Conservation (phyloP, 2,113 vertebrate species). For the Oryctolagus cuniculus region mOryCun1.1 NC_091453.1:119809501-119810000, state of each 20-base stretch:
- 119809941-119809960: conserved; percentile 38
- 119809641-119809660: conserved; percentile 61
- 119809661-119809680: conserved; percentile 28
- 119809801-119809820: conserved; percentile 70
- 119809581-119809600: conserved; percentile 28
- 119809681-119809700: conserved; percentile 29
- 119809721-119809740: conserved; percentile 51
- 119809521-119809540: background rate
- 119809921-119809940: conserved; percentile 61
- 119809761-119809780: conserved; percentile 39
- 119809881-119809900: conserved; percentile 67
- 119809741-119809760: conserved; percentile 46
- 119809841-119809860: conserved; percentile 72
- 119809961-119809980: conserved; percentile 57
- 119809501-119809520: background rate
- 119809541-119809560: conserved; percentile 51
- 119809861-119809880: conserved; percentile 62
- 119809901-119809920: conserved; percentile 66
- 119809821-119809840: conserved; percentile 73
- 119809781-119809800: conserved; percentile 66
- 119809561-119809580: conserved; percentile 35
- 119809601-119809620: conserved; percentile 18
- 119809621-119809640: background rate
- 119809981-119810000: conserved; percentile 39
- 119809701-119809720: conserved; percentile 68